Evolutionary conservation across 2,113 vertebrate species (phyloP).

Genomic region (Parus major): DNA sequence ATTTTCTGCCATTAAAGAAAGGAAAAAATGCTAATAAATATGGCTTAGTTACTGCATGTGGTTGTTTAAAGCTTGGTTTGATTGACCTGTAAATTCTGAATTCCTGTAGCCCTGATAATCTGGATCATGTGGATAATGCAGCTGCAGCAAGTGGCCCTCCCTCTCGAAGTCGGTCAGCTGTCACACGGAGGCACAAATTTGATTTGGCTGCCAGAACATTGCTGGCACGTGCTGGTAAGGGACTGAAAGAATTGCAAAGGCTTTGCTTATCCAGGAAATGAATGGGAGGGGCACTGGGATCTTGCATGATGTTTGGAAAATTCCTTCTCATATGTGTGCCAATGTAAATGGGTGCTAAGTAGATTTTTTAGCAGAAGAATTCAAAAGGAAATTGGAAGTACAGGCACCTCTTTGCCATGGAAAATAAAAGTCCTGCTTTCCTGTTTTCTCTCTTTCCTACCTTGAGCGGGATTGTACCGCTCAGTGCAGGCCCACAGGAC

Average conservation of each 20-base stretch:
- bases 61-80: background rate
- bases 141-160: conserved; percentile 82
- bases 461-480: conserved; percentile 91
- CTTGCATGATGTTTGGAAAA: background rate
- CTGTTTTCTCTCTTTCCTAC: background rate
- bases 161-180: conserved; percentile 83
- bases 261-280: background rate
- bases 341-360: background rate
- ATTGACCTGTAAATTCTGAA: background rate
- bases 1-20: background rate
- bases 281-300: background rate
- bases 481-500: conserved; percentile 96
- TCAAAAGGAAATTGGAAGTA: background rate
- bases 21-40: background rate
- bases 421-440: conserved; percentile 63
- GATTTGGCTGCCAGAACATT: conserved; percentile 93
- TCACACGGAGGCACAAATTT: conserved; percentile 91
- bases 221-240: conserved; percentile 92
- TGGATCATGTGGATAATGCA: conserved; percentile 87
- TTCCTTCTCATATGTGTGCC: rapidly evolving
- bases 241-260: background rate
- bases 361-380: background rate
- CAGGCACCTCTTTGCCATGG: background rate
- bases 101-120: conserved; percentile 83
- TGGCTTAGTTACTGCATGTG: background rate